phyloP scores from a whole-genome alignment of 2,888 invertebrate genomes.

The Heptascelio sp. region DNA sequence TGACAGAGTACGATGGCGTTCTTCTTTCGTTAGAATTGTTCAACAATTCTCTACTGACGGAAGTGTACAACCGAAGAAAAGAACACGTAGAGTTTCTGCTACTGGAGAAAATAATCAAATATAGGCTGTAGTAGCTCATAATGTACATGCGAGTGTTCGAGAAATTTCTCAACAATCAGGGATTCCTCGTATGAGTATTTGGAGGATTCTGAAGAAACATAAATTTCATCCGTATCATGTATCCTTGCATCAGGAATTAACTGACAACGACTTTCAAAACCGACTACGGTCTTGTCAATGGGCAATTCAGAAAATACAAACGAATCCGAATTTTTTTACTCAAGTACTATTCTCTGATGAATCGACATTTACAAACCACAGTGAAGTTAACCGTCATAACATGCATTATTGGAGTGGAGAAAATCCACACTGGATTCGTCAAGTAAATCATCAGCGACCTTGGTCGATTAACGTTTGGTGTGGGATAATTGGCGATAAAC shows the following conservation, averaged over 20 bases:
- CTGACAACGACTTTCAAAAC: slow-evolving; percentile 13
- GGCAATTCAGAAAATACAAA: slow-evolving; percentile 5
- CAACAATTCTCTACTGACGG: not conserved
- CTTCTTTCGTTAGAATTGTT: too few relatives aligned
- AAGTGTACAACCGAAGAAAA: too few relatives aligned
- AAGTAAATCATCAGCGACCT: not conserved
- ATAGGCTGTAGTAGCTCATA: not conserved
- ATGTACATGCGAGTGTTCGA: too few relatives aligned
- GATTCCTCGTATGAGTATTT: too few relatives aligned
- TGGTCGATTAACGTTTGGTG: too few relatives aligned
- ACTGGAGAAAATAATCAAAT: too few relatives aligned
- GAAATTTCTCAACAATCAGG: too few relatives aligned
- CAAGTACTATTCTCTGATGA: too few relatives aligned
- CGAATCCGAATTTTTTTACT: not conserved
- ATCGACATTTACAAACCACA: slow-evolving; percentile 21
- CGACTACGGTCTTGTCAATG: slow-evolving; percentile 10
- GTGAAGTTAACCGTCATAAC: too few relatives aligned
- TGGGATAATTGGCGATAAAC: too few relatives aligned
- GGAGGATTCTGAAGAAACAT: not conserved
- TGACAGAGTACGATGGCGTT: too few relatives aligned
- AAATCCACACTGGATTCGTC: slow-evolving; percentile 3
- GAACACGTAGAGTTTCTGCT: not conserved
- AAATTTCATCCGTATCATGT: not conserved
- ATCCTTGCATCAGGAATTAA: too few relatives aligned
- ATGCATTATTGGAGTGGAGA: slow-evolving; percentile 18